Evolutionary conservation across 2,797 vertebrate genomes (phyloP), one percentile per base, ranked within the genome.

Genomic region (Furcifer pardalis): DNA sequence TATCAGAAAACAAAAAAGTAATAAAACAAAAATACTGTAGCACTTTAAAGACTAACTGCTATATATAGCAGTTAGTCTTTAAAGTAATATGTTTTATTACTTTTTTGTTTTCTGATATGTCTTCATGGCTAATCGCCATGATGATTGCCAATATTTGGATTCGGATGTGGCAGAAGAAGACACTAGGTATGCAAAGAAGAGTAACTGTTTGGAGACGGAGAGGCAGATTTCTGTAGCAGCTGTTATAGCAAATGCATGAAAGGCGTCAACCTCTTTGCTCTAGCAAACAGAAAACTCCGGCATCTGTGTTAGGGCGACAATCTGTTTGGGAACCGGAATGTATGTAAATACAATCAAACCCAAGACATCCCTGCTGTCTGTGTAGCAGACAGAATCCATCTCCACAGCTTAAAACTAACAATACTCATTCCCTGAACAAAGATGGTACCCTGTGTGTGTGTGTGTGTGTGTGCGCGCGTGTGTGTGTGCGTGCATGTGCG

Each of bases 201-300:
- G n/a, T 68, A 82, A 85, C 82, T 7, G 52, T 84, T 81, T 10
- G 84, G 32, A 66, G 27, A 19, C 2, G 30, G 68, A 37, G 68
- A 87, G 82, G 87, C 75, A 88, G 46, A 35, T 83, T 87, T 84
- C 69, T 79, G 75, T 78, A 63, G 78, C 46, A 84, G 84, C 92
- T 86, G 89, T 77, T 88, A 71, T 17, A 76, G 62, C 37, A 7
- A 87, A 62, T n/a, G 30, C 84, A 30, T 79, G 13, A 59, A 84
- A 81, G 0, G 83, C 2, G 86, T 52, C 32, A 37, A 56, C n/a
- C 74, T 32, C 80, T 71, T 81, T 30, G 21, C 83, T 83, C 68
- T 4, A 62, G 85, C 35, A 59, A 23, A 60, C 62, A 71, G 46
- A 74, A 82, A 86, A 73, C 86, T 0, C 79, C 0, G 19, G 79